Conservation (phyloP, 2,113 vertebrate genomes). For the Coracopsis vasa region DNA sequence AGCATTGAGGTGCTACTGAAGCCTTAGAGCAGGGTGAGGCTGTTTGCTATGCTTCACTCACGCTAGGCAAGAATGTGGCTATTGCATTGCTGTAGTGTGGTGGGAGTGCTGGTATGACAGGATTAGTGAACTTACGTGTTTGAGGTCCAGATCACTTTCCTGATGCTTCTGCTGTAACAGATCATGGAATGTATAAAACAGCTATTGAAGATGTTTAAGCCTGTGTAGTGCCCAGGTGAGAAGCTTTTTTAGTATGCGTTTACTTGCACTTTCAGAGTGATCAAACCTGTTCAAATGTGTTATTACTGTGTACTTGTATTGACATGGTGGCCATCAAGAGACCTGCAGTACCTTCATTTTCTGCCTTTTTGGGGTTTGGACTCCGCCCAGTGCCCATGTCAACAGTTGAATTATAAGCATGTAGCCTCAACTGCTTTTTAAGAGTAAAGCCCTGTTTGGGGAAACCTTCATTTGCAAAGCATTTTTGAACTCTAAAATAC, state of each 20-base stretch:
- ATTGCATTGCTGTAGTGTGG: neutral
- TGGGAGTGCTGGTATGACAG: neutral
- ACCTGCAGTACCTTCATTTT: neutral
- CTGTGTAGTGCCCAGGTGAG: neutral
- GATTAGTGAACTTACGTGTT: neutral
- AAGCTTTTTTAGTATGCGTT: neutral
- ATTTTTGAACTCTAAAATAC: neutral
- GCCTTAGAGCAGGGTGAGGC: neutral
- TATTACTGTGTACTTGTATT: neutral
- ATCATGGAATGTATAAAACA: neutral
- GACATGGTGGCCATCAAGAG: neutral
- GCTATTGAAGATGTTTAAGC: neutral
- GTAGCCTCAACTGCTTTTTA: neutral
- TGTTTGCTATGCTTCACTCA: fast-evolving
- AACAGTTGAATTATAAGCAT: neutral
- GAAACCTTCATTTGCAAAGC: neutral
- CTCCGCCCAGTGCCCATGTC: neutral
- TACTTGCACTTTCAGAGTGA: neutral
- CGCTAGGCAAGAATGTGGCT: neutral
- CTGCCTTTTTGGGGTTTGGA: neutral
- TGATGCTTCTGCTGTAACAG: neutral
- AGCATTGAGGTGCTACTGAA: neutral
- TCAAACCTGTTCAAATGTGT: neutral
- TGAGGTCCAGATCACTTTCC: neutral
- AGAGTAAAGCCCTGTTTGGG: neutral